phyloP scores from a whole-genome alignment of 2,888 invertebrate species.

The Xestia sexstrigata region DNA sequence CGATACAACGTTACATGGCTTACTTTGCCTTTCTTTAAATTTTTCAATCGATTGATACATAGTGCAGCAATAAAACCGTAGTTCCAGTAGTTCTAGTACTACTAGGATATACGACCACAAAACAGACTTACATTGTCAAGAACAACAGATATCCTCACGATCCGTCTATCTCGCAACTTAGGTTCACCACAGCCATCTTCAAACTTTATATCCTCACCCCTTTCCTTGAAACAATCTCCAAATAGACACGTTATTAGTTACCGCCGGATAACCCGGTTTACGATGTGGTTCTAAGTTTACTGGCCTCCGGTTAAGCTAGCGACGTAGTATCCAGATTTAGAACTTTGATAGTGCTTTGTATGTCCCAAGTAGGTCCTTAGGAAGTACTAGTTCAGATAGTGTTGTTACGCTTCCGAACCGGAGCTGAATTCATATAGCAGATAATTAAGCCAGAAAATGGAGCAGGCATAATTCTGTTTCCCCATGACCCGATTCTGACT shows the following conservation, averaged over 20 bases:
- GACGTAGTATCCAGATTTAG: constrained; percentile 12
- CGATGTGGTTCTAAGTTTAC: constrained; percentile 14
- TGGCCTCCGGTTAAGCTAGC: constrained; percentile 2
- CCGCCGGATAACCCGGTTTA: constrained; percentile 7
- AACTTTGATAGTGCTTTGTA: neutral
- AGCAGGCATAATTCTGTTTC: no score
- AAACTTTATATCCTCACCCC: neutral
- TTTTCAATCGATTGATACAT: neutral
- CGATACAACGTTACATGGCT: neutral
- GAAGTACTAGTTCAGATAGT: neutral
- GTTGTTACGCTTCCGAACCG: neutral
- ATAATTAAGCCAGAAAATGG: neutral
- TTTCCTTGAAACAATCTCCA: constrained; percentile 2
- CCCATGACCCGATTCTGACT: no score
- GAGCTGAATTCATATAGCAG: neutral
- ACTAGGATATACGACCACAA: neutral
- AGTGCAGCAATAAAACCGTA: neutral
- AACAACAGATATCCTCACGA: neutral
- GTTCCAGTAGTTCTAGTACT: no score
- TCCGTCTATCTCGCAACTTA: neutral
- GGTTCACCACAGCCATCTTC: no score
- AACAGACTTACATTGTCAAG: neutral
- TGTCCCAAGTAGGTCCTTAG: neutral
- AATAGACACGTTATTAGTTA: constrained; percentile 6
- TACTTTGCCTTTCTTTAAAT: neutral